A percentile compares a stretch with the other conserved stretches of the same genome.
Conservation (phyloP, 2,797 vertebrate species). For the Scomberomorus guttatus region DNA sequence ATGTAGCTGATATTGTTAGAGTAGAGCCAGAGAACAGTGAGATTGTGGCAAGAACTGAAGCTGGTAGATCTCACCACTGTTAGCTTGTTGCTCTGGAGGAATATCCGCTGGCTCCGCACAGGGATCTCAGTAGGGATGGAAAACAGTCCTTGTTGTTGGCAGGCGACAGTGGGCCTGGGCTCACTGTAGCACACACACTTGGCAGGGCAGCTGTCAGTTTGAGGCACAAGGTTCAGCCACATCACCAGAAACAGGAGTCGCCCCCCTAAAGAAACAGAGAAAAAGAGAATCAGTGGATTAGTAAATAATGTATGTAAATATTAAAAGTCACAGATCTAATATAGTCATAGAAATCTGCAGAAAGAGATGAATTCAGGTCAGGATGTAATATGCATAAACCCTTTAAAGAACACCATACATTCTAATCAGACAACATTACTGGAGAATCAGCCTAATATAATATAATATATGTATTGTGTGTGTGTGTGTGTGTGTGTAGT, state of each 20-base stretch:
- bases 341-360: not conserved
- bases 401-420: constrained; percentile 10
- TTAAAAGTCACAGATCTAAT: constrained; percentile 15
- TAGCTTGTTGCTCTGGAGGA: constrained; percentile 96
- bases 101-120: constrained; percentile 94
- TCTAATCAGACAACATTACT: constrained; percentile 14
- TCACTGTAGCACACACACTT: constrained; percentile 97
- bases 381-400: constrained; percentile 16
- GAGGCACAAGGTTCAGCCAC: constrained; percentile 92
- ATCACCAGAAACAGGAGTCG: constrained; percentile 94
- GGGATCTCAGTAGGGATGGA: constrained; percentile 94
- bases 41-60: constrained; percentile 96
- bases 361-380: constrained; percentile 23
- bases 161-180: constrained; percentile 95
- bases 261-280: constrained; percentile 85
- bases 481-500: no score
- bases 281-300: constrained; percentile 47
- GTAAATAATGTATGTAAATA: constrained; percentile 29
- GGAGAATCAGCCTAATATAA: not conserved
- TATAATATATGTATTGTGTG: no score
- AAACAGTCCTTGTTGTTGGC: constrained; percentile 96
- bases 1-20: constrained; percentile 97
- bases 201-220: constrained; percentile 91
- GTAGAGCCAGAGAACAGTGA: constrained; percentile 97
- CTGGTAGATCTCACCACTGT: constrained; percentile 91